These are phyloP conservation scores for Ormyrus rosae DNA, from an alignment of 2,888 invertebrate species.

Conservation along the genomic window DNA sequence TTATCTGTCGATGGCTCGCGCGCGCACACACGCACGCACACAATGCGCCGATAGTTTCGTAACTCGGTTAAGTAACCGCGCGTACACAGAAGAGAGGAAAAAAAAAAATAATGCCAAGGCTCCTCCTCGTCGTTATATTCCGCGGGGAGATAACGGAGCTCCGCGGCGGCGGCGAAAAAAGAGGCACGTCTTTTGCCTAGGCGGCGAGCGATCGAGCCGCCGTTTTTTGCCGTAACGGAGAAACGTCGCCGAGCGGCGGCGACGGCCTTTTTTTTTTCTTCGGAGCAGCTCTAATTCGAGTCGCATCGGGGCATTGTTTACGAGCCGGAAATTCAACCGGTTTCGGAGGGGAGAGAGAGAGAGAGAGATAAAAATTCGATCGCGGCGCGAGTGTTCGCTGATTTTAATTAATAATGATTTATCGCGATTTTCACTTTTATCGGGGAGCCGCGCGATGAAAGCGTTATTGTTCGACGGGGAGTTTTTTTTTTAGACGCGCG, in stretches of 20 bases:
- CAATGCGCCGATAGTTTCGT: slow-evolving; percentile 56
- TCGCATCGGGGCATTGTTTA: slow-evolving; percentile 24
- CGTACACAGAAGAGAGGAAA: slow-evolving; percentile 18
- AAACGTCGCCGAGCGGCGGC: slow-evolving; percentile 9
- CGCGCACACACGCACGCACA: background rate
- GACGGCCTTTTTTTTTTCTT: slow-evolving; percentile 19
- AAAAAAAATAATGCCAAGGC: slow-evolving; percentile 68
- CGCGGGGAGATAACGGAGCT: slow-evolving; percentile 60
- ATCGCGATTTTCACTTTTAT: too few species aligned
- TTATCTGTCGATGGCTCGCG: slow-evolving; percentile 53
- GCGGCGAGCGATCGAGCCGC: too few species aligned
- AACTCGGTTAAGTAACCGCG: slow-evolving; percentile 57
- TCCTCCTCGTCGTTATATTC: slow-evolving; percentile 55
- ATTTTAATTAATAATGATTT: too few species aligned
- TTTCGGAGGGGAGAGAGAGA: background rate
- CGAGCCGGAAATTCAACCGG: slow-evolving; percentile 31
- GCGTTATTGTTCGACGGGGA: background rate
- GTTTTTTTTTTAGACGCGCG: slow-evolving; percentile 5
- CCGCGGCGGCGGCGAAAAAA: slow-evolving; percentile 21
- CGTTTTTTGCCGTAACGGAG: background rate
- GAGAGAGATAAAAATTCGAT: too few species aligned
- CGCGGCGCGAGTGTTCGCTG: too few species aligned
- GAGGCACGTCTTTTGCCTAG: slow-evolving; percentile 26
- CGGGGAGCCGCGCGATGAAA: too few species aligned
- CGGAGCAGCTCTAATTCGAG: slow-evolving; percentile 14